Percentiles rank a stretch among this genome's conserved stretches.
phyloP scores from a whole-genome alignment of 2,797 vertebrate genomes.

The Esox masquinongy region DNA sequence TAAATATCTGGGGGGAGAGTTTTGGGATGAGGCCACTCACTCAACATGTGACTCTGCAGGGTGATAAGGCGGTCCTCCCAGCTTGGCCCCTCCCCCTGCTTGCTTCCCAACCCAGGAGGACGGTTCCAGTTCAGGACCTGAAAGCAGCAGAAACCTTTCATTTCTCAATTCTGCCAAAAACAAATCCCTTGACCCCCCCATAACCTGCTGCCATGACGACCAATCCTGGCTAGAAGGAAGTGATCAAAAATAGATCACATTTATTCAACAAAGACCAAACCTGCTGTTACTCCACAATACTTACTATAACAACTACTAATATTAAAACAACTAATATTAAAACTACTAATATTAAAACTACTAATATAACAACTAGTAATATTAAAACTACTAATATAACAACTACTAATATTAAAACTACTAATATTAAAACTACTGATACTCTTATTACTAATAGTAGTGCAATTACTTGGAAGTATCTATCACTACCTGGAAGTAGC shows the following conservation, averaged over 20 bases:
- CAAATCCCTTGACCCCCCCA: neutral
- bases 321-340: rapidly evolving
- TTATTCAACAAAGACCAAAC: neutral
- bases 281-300: neutral
- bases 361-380: neutral
- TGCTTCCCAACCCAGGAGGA: conserved; percentile 41
- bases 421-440: neutral
- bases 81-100: conserved; percentile 57
- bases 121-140: conserved; percentile 88
- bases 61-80: conserved; percentile 80
- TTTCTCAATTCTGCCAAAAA: neutral
- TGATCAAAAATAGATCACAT: too few species aligned
- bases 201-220: neutral
- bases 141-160: conserved; percentile 74
- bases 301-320: neutral
- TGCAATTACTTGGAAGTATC: neutral
- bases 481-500: conserved; percentile 83
- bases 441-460: neutral
- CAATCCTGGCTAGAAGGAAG: neutral
- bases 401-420: rapidly evolving
- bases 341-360: rapidly evolving
- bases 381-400: neutral
- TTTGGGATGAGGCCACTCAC: conserved; percentile 68
- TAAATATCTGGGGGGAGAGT: neutral
- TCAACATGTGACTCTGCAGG: conserved; percentile 89